Evolutionary conservation across 1,140 invertebrate genomes (phyloP).

Genomic region (Drosophila equinoxialis): DNA sequence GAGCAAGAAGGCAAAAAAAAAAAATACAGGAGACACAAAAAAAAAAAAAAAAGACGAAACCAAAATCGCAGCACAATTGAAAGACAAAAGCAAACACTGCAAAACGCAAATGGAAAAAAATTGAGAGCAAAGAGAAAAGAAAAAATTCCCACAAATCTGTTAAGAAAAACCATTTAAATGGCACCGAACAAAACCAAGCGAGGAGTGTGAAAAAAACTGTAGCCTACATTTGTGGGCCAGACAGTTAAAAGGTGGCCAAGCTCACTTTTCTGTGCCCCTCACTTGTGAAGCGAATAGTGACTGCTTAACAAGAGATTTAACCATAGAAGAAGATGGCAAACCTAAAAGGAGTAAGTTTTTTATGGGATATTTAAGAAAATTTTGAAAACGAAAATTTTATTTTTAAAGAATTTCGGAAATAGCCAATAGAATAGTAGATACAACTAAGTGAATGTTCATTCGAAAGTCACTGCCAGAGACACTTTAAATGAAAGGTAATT

Average conservation of each 20-base stretch:
- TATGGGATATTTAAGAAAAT: too few species aligned
- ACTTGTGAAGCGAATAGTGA: background rate
- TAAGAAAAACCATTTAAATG: slow-evolving; percentile 79
- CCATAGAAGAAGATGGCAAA: background rate
- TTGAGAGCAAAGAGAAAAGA: slow-evolving; percentile 13
- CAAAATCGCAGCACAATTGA: slow-evolving; percentile 37
- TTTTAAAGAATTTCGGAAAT: too few species aligned
- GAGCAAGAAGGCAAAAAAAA: slow-evolving; percentile 2
- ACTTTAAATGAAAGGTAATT: too few species aligned
- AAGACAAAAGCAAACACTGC: slow-evolving; percentile 60
- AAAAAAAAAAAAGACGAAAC: slow-evolving; percentile 49
- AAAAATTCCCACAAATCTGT: slow-evolving; percentile 60
- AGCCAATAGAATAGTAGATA: too few species aligned
- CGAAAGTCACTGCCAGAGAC: too few species aligned
- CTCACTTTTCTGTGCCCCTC: background rate
- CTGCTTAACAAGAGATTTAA: background rate
- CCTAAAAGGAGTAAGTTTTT: too few species aligned
- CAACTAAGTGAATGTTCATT: too few species aligned
- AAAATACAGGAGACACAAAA: slow-evolving; percentile 10
- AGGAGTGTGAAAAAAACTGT: slow-evolving; percentile 40
- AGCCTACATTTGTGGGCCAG: slow-evolving; percentile 33
- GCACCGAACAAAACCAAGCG: slow-evolving; percentile 33
- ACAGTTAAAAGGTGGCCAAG: slow-evolving; percentile 21
- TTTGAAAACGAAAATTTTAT: too few species aligned
- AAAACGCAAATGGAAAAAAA: slow-evolving; percentile 45